Conservation (phyloP, 2,888 invertebrate species). For the Disparrhopalites patrizii region DNA sequence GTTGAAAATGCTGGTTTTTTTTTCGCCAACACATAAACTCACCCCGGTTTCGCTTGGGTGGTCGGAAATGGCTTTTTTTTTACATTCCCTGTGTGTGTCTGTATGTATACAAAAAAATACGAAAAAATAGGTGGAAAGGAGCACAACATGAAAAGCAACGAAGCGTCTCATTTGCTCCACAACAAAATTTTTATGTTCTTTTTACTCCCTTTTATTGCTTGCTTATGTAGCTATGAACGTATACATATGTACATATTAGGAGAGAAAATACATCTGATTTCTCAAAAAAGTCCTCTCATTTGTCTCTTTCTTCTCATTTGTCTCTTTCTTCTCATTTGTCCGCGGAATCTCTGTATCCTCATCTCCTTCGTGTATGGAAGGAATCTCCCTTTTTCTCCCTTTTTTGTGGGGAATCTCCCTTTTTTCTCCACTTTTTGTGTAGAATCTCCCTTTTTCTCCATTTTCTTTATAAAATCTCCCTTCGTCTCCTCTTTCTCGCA, state of each 20-base stretch:
- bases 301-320: too few species aligned
- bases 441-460: too few species aligned
- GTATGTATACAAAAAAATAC: background rate
- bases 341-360: background rate
- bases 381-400: background rate
- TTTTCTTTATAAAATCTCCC: too few species aligned
- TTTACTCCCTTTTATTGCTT: background rate
- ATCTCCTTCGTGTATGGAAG: too few species aligned
- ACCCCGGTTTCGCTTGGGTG: slow-evolving; percentile 31
- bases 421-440: too few species aligned
- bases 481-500: too few species aligned
- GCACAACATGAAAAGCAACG: slow-evolving; percentile 31
- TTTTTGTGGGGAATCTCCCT: too few species aligned
- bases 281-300: too few species aligned
- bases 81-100: background rate
- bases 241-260: slow-evolving; percentile 3
- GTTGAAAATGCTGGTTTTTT: too few species aligned
- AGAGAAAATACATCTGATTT: background rate
- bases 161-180: slow-evolving; percentile 29
- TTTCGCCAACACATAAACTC: slow-evolving; percentile 4
- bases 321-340: too few species aligned
- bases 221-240: background rate
- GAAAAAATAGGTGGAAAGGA: slow-evolving; percentile 34
- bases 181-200: slow-evolving; percentile 6
- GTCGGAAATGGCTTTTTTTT: slow-evolving; percentile 29